phyloP scores from a whole-genome alignment of 2,888 invertebrate species.

The Trichogramma dendrolimi region DNA sequence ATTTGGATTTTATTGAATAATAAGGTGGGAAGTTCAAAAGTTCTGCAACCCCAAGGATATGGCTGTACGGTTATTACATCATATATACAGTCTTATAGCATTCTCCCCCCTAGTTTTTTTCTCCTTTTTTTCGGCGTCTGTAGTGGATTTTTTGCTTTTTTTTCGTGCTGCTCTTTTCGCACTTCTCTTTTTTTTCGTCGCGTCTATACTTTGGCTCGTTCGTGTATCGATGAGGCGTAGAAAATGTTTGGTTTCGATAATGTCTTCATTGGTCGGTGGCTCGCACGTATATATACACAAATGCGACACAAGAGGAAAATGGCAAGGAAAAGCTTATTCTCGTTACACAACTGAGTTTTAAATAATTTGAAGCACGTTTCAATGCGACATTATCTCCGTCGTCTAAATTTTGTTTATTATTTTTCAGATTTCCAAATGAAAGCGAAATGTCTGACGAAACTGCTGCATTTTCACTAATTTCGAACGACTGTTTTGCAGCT shows the following conservation, averaged over 20 bases:
- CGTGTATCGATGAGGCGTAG: not conserved
- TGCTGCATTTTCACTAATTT: too few species aligned
- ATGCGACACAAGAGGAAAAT: too few species aligned
- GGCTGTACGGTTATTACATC: constrained; percentile 40
- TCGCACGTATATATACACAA: not conserved
- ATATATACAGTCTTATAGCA: constrained; percentile 36
- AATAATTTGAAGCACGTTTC: too few species aligned
- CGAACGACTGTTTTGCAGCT: too few species aligned
- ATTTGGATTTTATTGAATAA: constrained; percentile 47
- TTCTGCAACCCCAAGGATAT: constrained; percentile 26
- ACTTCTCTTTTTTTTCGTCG: not conserved
- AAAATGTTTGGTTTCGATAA: constrained; percentile 18
- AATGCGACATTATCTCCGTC: too few species aligned
- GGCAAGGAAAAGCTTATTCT: too few species aligned
- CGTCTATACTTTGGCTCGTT: not conserved
- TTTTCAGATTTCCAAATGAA: not conserved
- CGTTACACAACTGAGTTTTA: too few species aligned
- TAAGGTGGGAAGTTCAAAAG: constrained; percentile 29
- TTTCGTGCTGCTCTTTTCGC: constrained; percentile 15
- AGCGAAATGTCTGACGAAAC: not conserved
- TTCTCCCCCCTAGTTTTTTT: constrained; percentile 41
- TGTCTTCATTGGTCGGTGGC: constrained; percentile 6
- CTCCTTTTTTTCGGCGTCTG: constrained; percentile 35
- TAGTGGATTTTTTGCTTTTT: constrained; percentile 20
- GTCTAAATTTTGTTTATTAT: not conserved